Evolutionary conservation across 92 coral and sea anemone genomes (phyloP).

Genomic region (Bergia sp.): DNA sequence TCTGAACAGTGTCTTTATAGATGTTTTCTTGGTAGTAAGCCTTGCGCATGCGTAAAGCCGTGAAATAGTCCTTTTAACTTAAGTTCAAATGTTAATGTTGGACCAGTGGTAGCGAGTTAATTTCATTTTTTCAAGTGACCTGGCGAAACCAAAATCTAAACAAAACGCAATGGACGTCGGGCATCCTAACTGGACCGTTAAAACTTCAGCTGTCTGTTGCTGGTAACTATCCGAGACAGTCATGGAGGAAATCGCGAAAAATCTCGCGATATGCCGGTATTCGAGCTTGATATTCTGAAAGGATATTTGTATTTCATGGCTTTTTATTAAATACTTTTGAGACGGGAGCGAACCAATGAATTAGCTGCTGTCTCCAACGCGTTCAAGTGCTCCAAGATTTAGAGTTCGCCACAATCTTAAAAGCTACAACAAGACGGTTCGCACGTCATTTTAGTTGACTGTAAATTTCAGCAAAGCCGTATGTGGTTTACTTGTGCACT

Average conservation of each 20-base stretch:
- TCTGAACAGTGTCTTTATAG: too few species aligned
- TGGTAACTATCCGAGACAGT: neutral
- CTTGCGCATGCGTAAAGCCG: too few species aligned
- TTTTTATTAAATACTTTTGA: too few species aligned
- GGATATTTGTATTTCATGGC: neutral
- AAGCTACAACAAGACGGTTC: neutral
- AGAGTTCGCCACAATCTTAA: neutral
- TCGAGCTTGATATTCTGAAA: neutral
- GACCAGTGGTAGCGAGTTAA: too few species aligned
- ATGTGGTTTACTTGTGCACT: too few species aligned
- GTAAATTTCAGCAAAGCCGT: neutral
- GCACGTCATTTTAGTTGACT: neutral
- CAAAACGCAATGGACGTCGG: too few species aligned
- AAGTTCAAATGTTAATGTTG: too few species aligned
- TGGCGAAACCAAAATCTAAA: neutral
- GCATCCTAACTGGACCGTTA: too few species aligned
- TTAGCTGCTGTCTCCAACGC: neutral
- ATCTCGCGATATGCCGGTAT: neutral
- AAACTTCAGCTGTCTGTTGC: neutral
- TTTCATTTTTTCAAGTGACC: neutral
- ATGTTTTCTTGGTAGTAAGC: too few species aligned
- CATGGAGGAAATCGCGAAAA: neutral
- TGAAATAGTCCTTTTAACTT: too few species aligned
- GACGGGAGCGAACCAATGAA: neutral
- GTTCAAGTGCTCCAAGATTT: neutral